Evolutionary conservation across 2,113 vertebrate genomes (phyloP), one percentile per base, ranked within the genome.

Genomic region (Oryzias curvinotus): DNA sequence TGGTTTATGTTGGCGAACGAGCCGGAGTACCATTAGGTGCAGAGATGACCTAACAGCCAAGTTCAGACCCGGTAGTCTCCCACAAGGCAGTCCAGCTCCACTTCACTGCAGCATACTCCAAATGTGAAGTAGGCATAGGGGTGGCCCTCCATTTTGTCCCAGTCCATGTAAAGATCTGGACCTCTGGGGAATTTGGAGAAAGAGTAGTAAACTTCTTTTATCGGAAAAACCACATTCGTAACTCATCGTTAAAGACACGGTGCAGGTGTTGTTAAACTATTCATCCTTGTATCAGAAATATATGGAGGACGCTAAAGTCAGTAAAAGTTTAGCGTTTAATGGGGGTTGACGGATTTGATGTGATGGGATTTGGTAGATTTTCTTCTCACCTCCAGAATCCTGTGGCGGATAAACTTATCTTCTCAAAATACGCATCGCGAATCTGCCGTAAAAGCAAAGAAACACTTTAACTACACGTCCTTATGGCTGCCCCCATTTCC

Each of bases 41-140:
- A 10, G 14, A 18, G 5, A 30, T 25, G 0, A 28, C 3, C 12
- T 10, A n/a, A 42, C 7, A 41, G n/a, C 42, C 41, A 21, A 19
- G 45, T 25, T 51, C 75, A 25, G 44, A 97, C 96, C 94, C 94
- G 93, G 87, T 93, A 95, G 80, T 93, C 93, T 67, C 96, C 96
- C 0, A 94, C 95, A 49, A 98, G 89, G 65, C 93, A 94, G 87
- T 98, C 93, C 73, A 96, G 90, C 90, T 98, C 96, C 83, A 96
- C 94, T 67, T 98, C 95, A 3, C 93, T 89, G 88, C 93, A 98
- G 75, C 91, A 92, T 41, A 80, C 91, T 58, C 93, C 96, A 19
- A 61, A 95, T 1, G 93, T 82, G 70, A 82, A 96, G 81, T 96
- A 98, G 0, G 89, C 65, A 1, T 92, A 95, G 1, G 94, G 92